Evolutionary conservation across 2,113 vertebrate species (phyloP).

Genomic region (Sardina pilchardus): DNA sequence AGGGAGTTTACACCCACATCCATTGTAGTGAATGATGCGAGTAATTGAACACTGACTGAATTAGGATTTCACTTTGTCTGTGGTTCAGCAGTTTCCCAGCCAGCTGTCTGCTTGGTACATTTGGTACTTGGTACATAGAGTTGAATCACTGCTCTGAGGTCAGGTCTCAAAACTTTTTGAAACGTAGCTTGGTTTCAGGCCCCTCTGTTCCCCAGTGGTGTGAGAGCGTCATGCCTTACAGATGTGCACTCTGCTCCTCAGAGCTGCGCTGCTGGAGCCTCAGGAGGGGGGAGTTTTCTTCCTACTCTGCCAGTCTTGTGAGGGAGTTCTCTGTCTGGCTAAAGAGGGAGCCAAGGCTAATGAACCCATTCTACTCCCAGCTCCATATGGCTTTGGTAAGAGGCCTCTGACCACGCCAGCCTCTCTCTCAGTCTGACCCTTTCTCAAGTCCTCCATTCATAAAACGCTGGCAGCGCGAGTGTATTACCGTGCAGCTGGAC

Average conservation of each 20-base stretch:
- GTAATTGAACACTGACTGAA: conserved; percentile 24
- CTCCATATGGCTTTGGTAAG: background rate
- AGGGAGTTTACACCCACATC: background rate
- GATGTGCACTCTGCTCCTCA: background rate
- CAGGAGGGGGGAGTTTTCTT: background rate
- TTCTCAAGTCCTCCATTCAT: background rate
- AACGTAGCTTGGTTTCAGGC: too few relatives aligned
- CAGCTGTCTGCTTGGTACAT: background rate
- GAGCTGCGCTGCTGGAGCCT: background rate
- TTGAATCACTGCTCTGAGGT: too few relatives aligned
- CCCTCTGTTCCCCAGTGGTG: too few relatives aligned
- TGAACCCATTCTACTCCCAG: background rate
- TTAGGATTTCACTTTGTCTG: background rate
- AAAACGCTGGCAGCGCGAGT: background rate
- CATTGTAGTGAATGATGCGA: conserved; percentile 6
- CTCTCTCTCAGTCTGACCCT: background rate
- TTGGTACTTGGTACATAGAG: too few relatives aligned
- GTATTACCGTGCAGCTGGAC: background rate
- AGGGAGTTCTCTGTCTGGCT: background rate
- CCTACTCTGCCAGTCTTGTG: background rate
- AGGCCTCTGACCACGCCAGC: background rate
- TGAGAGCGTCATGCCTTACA: background rate
- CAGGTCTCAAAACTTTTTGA: too few relatives aligned
- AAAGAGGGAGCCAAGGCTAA: background rate
- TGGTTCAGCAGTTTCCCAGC: background rate